Conservation (phyloP, 2,797 vertebrate species). For the Rousettus madagascariensis region DNA sequence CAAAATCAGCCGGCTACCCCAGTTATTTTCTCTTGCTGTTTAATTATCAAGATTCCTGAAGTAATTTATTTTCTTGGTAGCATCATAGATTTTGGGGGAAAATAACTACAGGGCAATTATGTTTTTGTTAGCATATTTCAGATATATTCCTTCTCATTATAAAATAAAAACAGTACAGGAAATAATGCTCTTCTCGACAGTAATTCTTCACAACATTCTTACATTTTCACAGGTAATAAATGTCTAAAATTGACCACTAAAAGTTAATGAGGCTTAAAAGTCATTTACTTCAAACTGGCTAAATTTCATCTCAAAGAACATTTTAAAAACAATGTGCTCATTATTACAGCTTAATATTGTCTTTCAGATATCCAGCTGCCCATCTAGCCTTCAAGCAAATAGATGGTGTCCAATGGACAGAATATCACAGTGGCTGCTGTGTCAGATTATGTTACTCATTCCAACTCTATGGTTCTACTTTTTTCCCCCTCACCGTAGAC, state of each 20-base stretch:
- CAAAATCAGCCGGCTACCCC: not conserved
- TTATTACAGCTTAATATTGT: not conserved
- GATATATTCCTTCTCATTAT: not conserved
- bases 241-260: slow-evolving; percentile 16
- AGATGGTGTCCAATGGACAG: not conserved
- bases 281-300: not conserved
- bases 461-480: not conserved
- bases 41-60: not conserved
- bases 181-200: not conserved
- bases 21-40: not conserved
- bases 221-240: not conserved
- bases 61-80: slow-evolving; percentile 34
- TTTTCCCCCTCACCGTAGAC: not conserved
- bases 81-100: not conserved
- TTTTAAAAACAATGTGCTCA: not conserved
- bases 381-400: not conserved
- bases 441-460: not conserved
- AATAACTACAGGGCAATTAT: slow-evolving; percentile 34
- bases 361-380: not conserved
- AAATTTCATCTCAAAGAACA: not conserved
- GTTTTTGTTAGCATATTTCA: slow-evolving; percentile 58
- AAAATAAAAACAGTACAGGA: slow-evolving; percentile 30
- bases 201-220: slow-evolving; percentile 36
- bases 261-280: slow-evolving; percentile 15
- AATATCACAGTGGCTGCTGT: not conserved